Percentiles rank a stretch among this genome's conserved stretches.
These are phyloP conservation scores for Notodonta ziczac DNA, from an alignment of 2,888 invertebrate species.

Conservation along the genomic window DNA sequence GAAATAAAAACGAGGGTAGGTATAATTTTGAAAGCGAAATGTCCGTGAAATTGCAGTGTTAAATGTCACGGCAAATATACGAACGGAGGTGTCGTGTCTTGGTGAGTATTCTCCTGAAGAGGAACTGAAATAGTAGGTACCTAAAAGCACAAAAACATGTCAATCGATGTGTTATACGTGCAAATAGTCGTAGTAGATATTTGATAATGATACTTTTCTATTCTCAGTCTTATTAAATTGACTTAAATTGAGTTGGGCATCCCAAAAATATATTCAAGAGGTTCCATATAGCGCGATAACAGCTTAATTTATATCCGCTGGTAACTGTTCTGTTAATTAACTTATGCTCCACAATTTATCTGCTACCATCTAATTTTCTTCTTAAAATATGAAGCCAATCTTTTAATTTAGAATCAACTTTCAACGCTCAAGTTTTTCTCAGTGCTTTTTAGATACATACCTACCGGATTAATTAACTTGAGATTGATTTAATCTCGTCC, in stretches of 20 bases:
- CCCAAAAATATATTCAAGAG: conserved; percentile 12
- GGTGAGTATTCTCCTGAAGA: no score
- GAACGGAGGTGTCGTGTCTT: no score
- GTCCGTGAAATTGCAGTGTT: no score
- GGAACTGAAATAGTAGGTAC: no score
- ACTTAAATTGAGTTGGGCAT: background rate
- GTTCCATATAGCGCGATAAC: conserved; percentile 13
- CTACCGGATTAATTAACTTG: conserved; percentile 67
- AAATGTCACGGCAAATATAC: no score
- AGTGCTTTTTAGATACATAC: conserved; percentile 52
- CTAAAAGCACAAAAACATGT: no score
- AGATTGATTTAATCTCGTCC: conserved; percentile 73
- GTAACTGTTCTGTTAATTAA: conserved; percentile 1
- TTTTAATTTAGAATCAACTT: conserved; percentile 30
- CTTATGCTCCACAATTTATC: conserved; percentile 7
- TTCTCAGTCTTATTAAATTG: no score
- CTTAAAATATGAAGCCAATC: conserved; percentile 27
- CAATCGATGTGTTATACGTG: no score
- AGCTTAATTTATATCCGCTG: conserved; percentile 1
- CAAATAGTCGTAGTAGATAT: no score
- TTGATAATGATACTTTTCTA: no score
- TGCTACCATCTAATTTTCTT: conserved; percentile 9
- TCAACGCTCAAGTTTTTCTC: conserved; percentile 32
- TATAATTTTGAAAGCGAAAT: background rate
- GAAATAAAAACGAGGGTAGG: background rate